A percentile compares a stretch with the other conserved stretches of the same genome.
Conservation (phyloP, 2,113 vertebrate genomes). For the Melanostigma gelatinosum region DNA sequence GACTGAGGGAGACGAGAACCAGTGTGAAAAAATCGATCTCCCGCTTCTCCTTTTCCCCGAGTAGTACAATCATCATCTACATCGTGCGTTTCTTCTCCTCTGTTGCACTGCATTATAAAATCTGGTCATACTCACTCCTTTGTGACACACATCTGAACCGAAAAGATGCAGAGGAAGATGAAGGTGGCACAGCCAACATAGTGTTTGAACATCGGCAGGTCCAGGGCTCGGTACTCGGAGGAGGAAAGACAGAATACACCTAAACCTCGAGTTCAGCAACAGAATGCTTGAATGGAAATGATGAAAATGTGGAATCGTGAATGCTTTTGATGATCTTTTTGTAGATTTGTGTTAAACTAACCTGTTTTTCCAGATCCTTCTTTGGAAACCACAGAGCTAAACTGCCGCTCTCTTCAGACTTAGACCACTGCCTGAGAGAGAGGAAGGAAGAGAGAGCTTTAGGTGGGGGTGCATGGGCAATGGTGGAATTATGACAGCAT, state of each 20-base stretch:
- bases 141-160: slow-evolving; percentile 89
- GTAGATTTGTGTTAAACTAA: slow-evolving; percentile 67
- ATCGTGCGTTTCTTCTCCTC: background rate
- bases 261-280: slow-evolving; percentile 7
- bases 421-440: slow-evolving; percentile 89
- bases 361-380: slow-evolving; percentile 93
- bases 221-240: slow-evolving; percentile 90
- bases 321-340: background rate
- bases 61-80: background rate
- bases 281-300: slow-evolving; percentile 2
- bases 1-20: slow-evolving; percentile 76
- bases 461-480: background rate
- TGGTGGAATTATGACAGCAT: background rate
- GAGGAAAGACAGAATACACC: background rate
- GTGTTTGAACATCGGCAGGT: slow-evolving; percentile 89
- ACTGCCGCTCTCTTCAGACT: slow-evolving; percentile 88
- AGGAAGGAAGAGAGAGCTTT: background rate
- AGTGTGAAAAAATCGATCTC: background rate
- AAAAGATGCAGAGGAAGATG: slow-evolving; percentile 92
- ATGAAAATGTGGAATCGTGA: background rate
- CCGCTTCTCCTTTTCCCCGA: background rate
- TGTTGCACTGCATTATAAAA: background rate
- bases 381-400: slow-evolving; percentile 91
- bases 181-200: slow-evolving; percentile 90
- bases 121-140: slow-evolving; percentile 81